These are phyloP conservation scores for Polyommatus iphigenia DNA, from an alignment of 2,888 invertebrate species.

Conservation along the genomic window DNA sequence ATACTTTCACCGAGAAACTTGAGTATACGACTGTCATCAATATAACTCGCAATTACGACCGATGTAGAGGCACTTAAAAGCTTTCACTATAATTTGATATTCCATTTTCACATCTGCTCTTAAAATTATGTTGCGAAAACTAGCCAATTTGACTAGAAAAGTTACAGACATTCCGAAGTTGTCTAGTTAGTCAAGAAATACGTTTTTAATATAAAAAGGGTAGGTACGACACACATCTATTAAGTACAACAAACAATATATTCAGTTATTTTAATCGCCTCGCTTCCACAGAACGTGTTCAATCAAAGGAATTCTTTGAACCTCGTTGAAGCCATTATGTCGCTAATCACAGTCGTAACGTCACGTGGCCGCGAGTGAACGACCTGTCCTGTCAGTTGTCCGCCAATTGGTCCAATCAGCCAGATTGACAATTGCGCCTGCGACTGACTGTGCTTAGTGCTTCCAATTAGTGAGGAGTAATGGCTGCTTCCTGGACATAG, in stretches of 20 bases:
- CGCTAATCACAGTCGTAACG: neutral
- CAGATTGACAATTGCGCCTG: constrained; percentile 20
- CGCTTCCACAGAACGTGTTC: neutral
- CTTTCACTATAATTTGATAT: neutral
- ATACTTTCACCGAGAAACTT: neutral
- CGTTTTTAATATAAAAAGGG: too few relatives aligned
- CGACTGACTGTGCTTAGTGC: constrained; percentile 9
- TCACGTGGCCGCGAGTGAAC: neutral
- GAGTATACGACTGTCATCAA: neutral
- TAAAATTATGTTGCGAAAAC: neutral
- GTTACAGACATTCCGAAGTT: neutral
- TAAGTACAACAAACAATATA: too few relatives aligned
- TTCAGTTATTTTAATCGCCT: neutral
- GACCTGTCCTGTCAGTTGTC: neutral
- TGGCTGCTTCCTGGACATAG: constrained; percentile 5
- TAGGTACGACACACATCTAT: too few relatives aligned
- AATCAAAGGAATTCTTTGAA: neutral
- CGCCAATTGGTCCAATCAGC: constrained; percentile 11
- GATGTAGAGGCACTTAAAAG: neutral
- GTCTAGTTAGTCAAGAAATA: too few relatives aligned
- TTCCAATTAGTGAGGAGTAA: constrained; percentile 5
- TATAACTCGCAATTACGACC: neutral
- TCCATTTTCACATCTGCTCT: neutral
- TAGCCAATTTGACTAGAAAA: neutral
- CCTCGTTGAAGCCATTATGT: neutral